Evolutionary conservation across 2,113 vertebrate genomes (phyloP).

Genomic region (Apodemus speciosus): DNA sequence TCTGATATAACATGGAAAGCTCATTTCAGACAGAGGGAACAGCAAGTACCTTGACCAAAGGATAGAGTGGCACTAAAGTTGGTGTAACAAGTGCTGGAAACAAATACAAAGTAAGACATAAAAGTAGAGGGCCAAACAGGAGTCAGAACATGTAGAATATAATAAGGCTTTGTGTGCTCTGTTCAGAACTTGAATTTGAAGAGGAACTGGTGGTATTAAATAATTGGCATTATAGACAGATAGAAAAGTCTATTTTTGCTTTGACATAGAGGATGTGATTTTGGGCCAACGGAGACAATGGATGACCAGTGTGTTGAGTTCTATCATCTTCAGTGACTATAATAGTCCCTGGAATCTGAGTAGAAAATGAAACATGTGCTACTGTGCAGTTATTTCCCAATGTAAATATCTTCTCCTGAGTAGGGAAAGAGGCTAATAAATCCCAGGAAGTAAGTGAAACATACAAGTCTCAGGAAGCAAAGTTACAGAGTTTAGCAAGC

Average conservation of each 20-base stretch:
- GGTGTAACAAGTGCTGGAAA: not conserved
- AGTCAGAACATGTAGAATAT: not conserved
- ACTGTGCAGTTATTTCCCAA: not conserved
- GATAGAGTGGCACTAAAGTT: not conserved
- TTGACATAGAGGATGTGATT: not conserved
- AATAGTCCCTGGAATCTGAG: not conserved
- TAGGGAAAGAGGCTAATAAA: not conserved
- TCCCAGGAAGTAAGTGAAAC: not conserved
- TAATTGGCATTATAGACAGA: not conserved
- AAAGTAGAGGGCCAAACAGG: not conserved
- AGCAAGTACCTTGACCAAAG: not conserved
- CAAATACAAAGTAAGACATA: not conserved
- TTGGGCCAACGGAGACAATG: not conserved
- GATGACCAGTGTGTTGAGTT: not conserved
- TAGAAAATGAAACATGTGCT: not conserved
- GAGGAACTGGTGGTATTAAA: not conserved
- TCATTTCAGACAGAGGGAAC: not conserved
- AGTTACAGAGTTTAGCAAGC: not conserved
- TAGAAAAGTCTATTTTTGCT: not conserved
- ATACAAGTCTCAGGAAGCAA: not conserved
- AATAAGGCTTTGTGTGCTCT: not conserved
- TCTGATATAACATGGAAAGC: not conserved
- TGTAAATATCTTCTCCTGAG: not conserved
- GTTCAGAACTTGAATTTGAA: not conserved
- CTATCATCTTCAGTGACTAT: not conserved